Conservation (phyloP, 2,113 vertebrate genomes). For the Archocentrus centrarchus region DNA sequence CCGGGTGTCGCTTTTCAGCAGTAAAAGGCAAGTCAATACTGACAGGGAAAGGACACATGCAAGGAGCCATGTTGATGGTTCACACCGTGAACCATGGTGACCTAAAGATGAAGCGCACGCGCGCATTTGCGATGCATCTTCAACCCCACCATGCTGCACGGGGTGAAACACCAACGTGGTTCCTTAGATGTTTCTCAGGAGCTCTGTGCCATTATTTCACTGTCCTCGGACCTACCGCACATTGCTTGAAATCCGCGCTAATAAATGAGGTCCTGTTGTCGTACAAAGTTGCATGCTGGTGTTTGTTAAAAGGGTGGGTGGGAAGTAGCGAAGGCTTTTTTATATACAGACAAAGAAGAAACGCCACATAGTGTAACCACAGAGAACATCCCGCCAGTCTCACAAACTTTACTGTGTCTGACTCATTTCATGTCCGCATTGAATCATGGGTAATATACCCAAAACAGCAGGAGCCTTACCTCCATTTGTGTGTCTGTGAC, state of each 20-base stretch:
- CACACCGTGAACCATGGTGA: accelerated
- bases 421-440: accelerated
- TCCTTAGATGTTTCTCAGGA: too few species aligned
- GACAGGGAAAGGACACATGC: not conserved
- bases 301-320: not conserved
- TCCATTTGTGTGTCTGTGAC: not conserved
- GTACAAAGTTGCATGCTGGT: not conserved
- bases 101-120: too few species aligned
- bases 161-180: not conserved
- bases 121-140: too few species aligned
- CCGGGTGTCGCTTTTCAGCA: not conserved
- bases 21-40: not conserved
- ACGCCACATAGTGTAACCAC: accelerated
- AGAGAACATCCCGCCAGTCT: not conserved
- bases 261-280: accelerated
- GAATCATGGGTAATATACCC: not conserved
- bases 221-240: not conserved
- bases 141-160: too few species aligned
- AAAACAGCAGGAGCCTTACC: accelerated
- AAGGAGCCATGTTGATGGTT: too few species aligned
- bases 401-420: not conserved
- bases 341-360: accelerated
- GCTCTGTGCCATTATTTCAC: accelerated
- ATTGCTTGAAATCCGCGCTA: too few species aligned
- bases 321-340: not conserved